Conservation (phyloP, 2,797 vertebrate genomes). For the Salarias fasciatus region DNA sequence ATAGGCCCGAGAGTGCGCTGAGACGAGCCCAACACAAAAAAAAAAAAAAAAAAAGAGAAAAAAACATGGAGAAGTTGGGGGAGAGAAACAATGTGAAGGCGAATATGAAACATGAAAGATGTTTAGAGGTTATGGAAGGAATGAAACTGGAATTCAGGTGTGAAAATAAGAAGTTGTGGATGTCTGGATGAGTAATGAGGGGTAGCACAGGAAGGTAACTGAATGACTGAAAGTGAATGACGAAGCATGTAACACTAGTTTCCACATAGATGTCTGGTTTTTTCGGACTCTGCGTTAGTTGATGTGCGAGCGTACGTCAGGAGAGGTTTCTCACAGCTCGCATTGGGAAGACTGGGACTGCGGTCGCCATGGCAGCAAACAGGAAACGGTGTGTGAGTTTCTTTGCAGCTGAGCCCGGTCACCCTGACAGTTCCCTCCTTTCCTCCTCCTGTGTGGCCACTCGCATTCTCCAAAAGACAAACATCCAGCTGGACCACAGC, state of each 20-base stretch:
- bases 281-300: slow-evolving; percentile 5
- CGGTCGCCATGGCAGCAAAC: slow-evolving; percentile 69
- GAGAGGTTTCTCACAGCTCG: slow-evolving; percentile 66
- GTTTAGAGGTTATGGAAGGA: slow-evolving; percentile 13
- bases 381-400: slow-evolving; percentile 65
- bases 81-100: slow-evolving; percentile 38
- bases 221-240: slow-evolving; percentile 31
- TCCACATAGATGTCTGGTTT: slow-evolving; percentile 53
- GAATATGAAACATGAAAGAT: slow-evolving; percentile 58
- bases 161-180: too few species aligned
- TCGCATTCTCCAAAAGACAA: slow-evolving; percentile 62
- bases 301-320: slow-evolving; percentile 20
- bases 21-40: slow-evolving; percentile 73
- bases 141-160: too few species aligned
- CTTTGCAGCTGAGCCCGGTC: slow-evolving; percentile 58
- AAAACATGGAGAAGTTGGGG: slow-evolving; percentile 32
- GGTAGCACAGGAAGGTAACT: too few species aligned
- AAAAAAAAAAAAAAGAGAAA: slow-evolving; percentile 70
- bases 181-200: too few species aligned
- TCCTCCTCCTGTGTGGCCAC: slow-evolving; percentile 71
- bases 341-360: slow-evolving; percentile 57
- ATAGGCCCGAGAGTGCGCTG: slow-evolving; percentile 74
- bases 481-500: slow-evolving; percentile 57
- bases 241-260: slow-evolving; percentile 51
- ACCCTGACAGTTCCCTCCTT: slow-evolving; percentile 51